phyloP scores from a whole-genome alignment of 2,888 invertebrate genomes.

The Nemurella pictetii region DNA sequence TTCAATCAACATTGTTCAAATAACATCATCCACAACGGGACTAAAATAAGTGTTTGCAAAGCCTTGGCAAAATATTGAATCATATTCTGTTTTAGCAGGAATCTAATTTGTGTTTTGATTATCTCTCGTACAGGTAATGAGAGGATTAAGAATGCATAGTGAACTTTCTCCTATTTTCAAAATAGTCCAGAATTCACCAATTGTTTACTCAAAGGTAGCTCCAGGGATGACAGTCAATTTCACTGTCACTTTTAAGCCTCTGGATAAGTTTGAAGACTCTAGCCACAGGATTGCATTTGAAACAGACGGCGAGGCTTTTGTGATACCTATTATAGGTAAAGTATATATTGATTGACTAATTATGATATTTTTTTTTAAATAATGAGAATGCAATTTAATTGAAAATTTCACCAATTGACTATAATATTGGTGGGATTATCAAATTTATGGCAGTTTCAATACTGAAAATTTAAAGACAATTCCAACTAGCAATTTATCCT shows the following conservation, averaged over 20 bases:
- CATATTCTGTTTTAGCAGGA: background rate
- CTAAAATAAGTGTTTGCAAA: no score
- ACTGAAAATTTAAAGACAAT: no score
- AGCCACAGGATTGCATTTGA: constrained; percentile 57
- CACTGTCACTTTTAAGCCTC: constrained; percentile 64
- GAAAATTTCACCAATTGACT: no score
- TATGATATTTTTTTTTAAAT: background rate
- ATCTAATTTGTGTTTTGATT: constrained; percentile 4
- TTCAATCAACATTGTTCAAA: no score
- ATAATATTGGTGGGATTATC: no score
- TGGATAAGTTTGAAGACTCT: constrained; percentile 58
- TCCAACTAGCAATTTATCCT: no score
- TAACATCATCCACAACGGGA: no score
- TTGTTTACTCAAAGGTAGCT: constrained; percentile 61
- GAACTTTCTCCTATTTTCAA: constrained; percentile 59
- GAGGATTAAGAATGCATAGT: constrained; percentile 55
- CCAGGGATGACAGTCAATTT: constrained; percentile 69
- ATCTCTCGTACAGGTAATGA: constrained; percentile 54
- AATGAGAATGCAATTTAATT: no score
- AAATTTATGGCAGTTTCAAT: no score
- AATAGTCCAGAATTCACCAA: constrained; percentile 54
- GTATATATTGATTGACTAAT: constrained; percentile 47
- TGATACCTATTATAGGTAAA: constrained; percentile 65
- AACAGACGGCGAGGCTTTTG: constrained; percentile 58
- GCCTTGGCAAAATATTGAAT: no score